phyloP scores from a whole-genome alignment of 2,113 vertebrate species.

The Thalassarche chlororhynchos region DNA sequence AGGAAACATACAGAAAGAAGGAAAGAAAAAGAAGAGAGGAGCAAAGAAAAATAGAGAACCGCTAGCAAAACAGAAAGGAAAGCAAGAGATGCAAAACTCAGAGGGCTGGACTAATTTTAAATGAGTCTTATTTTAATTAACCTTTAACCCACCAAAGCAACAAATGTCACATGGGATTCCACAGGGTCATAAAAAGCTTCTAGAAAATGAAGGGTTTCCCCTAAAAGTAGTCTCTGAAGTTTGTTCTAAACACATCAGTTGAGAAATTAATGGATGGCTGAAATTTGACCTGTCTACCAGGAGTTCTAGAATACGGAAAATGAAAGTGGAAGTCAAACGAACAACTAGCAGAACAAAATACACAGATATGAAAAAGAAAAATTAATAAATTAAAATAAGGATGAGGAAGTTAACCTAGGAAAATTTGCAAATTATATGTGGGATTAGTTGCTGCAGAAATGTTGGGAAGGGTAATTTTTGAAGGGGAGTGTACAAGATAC shows the following conservation, averaged over 20 bases:
- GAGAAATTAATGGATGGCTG: background rate
- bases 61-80: slow-evolving; percentile 51
- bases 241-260: background rate
- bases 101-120: slow-evolving; percentile 21
- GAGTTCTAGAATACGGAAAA: background rate
- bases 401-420: slow-evolving; percentile 25
- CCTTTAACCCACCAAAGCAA: slow-evolving; percentile 59
- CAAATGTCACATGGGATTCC: slow-evolving; percentile 32
- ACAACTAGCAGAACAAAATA: slow-evolving; percentile 2
- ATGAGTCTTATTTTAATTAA: slow-evolving; percentile 37
- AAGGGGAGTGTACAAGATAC: slow-evolving; percentile 34
- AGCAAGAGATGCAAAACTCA: slow-evolving; percentile 55
- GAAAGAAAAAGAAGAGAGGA: background rate
- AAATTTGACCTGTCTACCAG: slow-evolving; percentile 46
- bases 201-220: slow-evolving; percentile 2
- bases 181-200: background rate
- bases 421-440: slow-evolving; percentile 27
- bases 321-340: background rate
- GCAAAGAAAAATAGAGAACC: slow-evolving; percentile 49
- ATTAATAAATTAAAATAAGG: background rate
- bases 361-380: background rate
- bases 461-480: slow-evolving; percentile 23
- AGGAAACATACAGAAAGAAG: slow-evolving; percentile 12
- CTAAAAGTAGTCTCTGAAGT: background rate
- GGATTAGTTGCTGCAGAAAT: slow-evolving; percentile 56